phyloP scores from a whole-genome alignment of 2,888 invertebrate genomes.

The Polia nebulosa region DNA sequence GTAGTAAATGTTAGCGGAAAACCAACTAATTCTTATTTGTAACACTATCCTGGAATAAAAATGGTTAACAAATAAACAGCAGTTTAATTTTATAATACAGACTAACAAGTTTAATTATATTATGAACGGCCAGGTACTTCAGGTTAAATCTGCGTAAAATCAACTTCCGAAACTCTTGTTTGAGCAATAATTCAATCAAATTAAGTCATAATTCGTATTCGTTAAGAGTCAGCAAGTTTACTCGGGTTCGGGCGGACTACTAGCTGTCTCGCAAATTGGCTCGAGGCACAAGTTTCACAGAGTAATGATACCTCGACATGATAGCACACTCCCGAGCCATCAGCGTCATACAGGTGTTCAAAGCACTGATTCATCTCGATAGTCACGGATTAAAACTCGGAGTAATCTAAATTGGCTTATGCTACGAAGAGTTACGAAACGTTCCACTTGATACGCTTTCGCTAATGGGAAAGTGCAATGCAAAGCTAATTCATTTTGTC shows the following conservation, averaged over 20 bases:
- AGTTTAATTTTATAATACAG: constrained; percentile 7
- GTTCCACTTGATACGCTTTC: constrained; percentile 15
- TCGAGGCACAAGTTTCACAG: constrained; percentile 72
- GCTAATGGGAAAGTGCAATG: constrained; percentile 10
- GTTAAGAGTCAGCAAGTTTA: constrained; percentile 75
- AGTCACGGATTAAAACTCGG: constrained; percentile 32
- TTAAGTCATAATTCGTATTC: constrained; percentile 77
- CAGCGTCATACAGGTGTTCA: constrained; percentile 38
- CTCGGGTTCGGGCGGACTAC: constrained; percentile 49
- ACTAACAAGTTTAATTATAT: constrained; percentile 28
- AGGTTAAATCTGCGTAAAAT: constrained; percentile 54
- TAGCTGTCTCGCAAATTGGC: constrained; percentile 77
- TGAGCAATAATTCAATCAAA: constrained; percentile 74
- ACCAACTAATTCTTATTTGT: constrained; percentile 21
- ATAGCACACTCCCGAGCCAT: constrained; percentile 21
- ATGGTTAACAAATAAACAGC: constrained; percentile 4
- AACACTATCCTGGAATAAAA: constrained; percentile 11
- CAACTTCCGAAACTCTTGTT: constrained; percentile 55
- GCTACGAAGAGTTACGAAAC: constrained; percentile 19
- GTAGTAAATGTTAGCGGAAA: constrained; percentile 19
- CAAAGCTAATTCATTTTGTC: constrained; percentile 8
- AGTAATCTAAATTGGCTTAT: constrained; percentile 40
- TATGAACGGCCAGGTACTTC: constrained; percentile 34
- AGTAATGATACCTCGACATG: constrained; percentile 70
- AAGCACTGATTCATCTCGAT: constrained; percentile 33